A percentile compares a stretch with the other conserved stretches of the same genome.
These are phyloP conservation scores for Mythimna pallens DNA, from an alignment of 2,888 invertebrate species.

Conservation along the genomic window DNA sequence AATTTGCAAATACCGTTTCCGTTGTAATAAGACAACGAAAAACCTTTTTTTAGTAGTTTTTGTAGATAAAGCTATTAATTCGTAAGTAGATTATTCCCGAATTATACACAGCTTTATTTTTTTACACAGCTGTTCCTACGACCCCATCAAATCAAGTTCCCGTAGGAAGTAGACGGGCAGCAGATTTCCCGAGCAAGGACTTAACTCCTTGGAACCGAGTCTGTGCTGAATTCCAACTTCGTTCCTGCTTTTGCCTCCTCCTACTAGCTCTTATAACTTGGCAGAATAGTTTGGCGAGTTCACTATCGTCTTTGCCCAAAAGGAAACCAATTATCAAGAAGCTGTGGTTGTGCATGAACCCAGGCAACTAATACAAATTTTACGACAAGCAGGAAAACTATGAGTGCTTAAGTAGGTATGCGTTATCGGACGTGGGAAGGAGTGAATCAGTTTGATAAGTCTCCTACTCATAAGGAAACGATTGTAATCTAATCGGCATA, in stretches of 20 bases:
- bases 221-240: not conserved
- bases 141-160: not conserved
- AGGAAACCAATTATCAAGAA: not conserved
- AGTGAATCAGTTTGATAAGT: conserved; percentile 27
- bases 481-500: conserved; percentile 17
- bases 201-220: not conserved
- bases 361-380: not conserved
- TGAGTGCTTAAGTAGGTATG: not conserved
- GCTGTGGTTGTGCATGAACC: not conserved
- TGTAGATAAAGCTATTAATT: not conserved
- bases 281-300: not conserved
- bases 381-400: not conserved
- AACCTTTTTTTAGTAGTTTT: not conserved
- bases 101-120: not conserved
- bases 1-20: not conserved
- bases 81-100: not conserved
- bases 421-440: conserved; percentile 23
- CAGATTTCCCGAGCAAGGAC: not conserved
- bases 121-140: not conserved
- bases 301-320: not conserved
- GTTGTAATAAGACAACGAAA: too few species aligned
- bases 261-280: too few species aligned
- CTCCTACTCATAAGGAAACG: conserved; percentile 9
- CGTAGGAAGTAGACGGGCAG: not conserved
- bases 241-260: too few species aligned